phyloP scores from a whole-genome alignment of 2,113 vertebrate species.

The Ardeotis arabs region DNA sequence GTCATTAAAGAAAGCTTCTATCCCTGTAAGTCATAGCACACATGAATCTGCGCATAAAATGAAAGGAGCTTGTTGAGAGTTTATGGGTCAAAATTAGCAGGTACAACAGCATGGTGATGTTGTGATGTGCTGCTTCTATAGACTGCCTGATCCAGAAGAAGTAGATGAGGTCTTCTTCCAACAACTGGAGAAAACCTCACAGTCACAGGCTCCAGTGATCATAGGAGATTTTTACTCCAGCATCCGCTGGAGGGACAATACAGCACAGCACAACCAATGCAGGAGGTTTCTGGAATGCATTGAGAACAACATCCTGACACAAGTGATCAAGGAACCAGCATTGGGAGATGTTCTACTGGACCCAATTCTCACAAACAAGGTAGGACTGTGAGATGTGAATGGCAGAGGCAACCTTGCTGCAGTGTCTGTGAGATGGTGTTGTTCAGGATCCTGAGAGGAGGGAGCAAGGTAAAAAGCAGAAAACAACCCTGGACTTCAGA shows the following conservation, averaged over 20 bases:
- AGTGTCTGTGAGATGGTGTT: neutral
- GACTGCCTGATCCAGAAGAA: neutral
- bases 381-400: neutral
- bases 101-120: neutral
- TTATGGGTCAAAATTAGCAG: neutral
- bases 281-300: neutral
- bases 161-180: neutral
- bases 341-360: neutral
- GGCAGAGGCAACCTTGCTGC: neutral
- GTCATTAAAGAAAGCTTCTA: neutral
- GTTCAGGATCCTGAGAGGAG: neutral
- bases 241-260: neutral
- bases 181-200: neutral
- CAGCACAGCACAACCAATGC: neutral
- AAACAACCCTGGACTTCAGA: neutral
- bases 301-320: neutral
- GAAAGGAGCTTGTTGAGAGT: neutral
- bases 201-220: neutral
- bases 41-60: neutral
- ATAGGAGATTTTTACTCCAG: neutral
- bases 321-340: neutral
- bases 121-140: neutral
- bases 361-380: neutral
- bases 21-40: neutral
- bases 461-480: neutral